phyloP scores from a whole-genome alignment of 2,888 invertebrate genomes.

The Phaedon cochleariae region DNA sequence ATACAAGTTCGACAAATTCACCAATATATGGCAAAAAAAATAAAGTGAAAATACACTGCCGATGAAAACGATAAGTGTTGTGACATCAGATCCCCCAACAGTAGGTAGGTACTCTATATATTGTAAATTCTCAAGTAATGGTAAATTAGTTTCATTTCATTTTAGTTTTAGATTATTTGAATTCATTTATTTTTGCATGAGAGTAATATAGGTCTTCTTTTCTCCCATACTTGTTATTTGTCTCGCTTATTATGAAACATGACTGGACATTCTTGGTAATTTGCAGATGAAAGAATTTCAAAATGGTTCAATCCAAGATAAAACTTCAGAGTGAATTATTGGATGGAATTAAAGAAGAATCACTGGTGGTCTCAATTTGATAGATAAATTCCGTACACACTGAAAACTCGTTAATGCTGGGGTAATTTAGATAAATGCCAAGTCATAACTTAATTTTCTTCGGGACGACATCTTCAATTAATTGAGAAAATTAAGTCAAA shows the following conservation, averaged over 20 bases:
- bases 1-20: no score
- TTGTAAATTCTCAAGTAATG: no score
- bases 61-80: no score
- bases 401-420: slow-evolving; percentile 20
- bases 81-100: no score
- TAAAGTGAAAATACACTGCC: no score
- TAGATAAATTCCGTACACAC: neutral
- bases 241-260: neutral
- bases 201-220: no score
- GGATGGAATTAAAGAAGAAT: neutral
- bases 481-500: slow-evolving; percentile 35
- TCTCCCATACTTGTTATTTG: no score
- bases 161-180: no score
- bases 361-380: neutral
- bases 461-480: slow-evolving; percentile 34
- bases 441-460: slow-evolving; percentile 39
- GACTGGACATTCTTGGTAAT: neutral
- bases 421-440: slow-evolving; percentile 27
- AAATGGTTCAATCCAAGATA: neutral
- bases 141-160: no score
- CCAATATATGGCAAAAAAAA: no score
- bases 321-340: neutral
- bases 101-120: no score
- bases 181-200: no score
- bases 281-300: neutral